These are phyloP conservation scores for Athene noctua DNA, from an alignment of 2,113 vertebrate genomes.

Conservation along the genomic window DNA sequence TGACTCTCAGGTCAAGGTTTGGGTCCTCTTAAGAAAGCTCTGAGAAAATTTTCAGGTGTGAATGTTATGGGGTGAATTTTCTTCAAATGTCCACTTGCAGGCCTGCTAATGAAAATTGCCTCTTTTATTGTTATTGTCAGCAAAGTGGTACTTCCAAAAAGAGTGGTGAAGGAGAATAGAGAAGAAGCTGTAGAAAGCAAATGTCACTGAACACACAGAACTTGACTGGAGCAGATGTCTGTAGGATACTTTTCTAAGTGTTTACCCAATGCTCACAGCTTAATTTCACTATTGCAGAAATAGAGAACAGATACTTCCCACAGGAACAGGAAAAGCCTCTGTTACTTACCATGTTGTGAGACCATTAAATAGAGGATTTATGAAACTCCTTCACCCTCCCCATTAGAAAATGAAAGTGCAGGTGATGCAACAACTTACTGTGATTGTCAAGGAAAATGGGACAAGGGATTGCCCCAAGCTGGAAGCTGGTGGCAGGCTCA, in stretches of 20 bases:
- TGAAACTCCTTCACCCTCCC: not conserved
- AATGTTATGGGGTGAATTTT: not conserved
- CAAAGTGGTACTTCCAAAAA: not conserved
- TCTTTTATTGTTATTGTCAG: not conserved
- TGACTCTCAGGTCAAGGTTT: not conserved
- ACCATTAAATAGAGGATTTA: not conserved
- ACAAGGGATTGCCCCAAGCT: not conserved
- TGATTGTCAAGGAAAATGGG: not conserved
- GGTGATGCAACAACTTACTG: not conserved
- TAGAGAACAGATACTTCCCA: not conserved
- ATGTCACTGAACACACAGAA: not conserved
- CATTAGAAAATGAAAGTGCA: not conserved
- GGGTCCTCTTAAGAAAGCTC: not conserved
- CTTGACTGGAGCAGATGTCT: not conserved
- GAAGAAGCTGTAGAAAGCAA: not conserved
- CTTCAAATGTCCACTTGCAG: not conserved
- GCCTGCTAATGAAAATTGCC: not conserved
- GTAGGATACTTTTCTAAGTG: not conserved
- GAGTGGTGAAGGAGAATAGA: not conserved
- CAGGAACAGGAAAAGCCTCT: not conserved
- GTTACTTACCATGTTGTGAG: not conserved
- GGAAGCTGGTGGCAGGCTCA: not conserved
- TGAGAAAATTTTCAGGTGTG: accelerated
- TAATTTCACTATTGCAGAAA: not conserved
- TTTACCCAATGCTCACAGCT: not conserved